Percentiles rank a stretch among this genome's conserved stretches.
Conservation (phyloP, 2,888 invertebrate genomes). For the Oscheius sp. region DNA sequence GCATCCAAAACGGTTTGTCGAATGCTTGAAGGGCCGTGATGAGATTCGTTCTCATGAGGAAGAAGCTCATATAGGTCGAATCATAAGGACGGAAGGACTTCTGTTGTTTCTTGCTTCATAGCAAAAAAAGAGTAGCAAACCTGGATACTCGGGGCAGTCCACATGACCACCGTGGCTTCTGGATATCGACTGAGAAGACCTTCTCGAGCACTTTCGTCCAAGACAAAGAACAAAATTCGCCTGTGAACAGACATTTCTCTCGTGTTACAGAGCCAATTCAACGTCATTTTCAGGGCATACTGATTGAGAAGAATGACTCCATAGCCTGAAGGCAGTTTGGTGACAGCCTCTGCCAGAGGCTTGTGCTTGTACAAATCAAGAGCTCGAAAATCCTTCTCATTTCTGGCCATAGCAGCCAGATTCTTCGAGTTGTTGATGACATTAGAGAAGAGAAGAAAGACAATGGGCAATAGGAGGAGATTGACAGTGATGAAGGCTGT, state of each 20-base stretch:
- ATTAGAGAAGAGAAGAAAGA: constrained; percentile 37
- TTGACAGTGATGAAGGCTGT: constrained; percentile 13
- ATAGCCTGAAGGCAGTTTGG: constrained; percentile 42
- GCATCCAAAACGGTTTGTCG: constrained; percentile 62
- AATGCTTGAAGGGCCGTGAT: constrained; percentile 55
- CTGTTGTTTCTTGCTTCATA: constrained; percentile 29
- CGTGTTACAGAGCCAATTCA: constrained; percentile 64
- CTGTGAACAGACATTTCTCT: constrained; percentile 43
- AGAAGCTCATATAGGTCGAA: constrained; percentile 64
- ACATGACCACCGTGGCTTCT: constrained; percentile 48
- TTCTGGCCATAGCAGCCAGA: constrained; percentile 43
- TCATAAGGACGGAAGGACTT: constrained; percentile 59
- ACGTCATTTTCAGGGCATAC: constrained; percentile 58
- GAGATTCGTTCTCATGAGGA: constrained; percentile 62
- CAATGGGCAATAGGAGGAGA: constrained; percentile 20
- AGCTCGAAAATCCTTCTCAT: constrained; percentile 51
- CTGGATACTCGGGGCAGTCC: constrained; percentile 53
- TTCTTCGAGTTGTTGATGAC: constrained; percentile 44
- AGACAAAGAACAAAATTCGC: constrained; percentile 55
- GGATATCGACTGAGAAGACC: constrained; percentile 50
- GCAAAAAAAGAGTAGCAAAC: constrained; percentile 30
- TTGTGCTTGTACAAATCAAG: constrained; percentile 31
- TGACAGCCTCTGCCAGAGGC: constrained; percentile 30
- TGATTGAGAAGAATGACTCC: constrained; percentile 55
- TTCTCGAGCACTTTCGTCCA: constrained; percentile 54